Evolutionary conservation across 1,140 invertebrate genomes (phyloP), one percentile per base, ranked within the genome.

Genomic region (Leptinotarsa texana): DNA sequence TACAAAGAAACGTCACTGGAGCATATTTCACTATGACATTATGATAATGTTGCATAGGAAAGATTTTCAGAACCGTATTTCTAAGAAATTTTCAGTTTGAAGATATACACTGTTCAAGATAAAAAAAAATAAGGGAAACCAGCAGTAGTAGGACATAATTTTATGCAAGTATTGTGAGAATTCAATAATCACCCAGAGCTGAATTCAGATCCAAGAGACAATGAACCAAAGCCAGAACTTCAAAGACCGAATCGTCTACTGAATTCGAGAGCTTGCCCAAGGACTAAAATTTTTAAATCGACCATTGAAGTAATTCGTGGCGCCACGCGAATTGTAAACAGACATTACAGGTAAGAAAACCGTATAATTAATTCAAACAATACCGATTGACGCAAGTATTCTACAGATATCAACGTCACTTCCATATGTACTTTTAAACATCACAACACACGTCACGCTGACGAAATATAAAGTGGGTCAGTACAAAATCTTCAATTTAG

Each of bases 371-470:
- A 57, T 57, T 57, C n/a, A 57, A 57, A 57, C 51, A 57, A 57
- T 57, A 57, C 51, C 51, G 51, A 57, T 57, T 57, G 51, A 57
- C 51, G 51, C 51, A 57, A 57, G 51, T 57, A 57, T 57, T 57
- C n/a, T 18, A 57, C 51, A 57, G n/a, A 57, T 57, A 57, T 57
- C 51, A 57, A 57, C 51, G 51, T 57, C 51, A 57, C 51, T 15
- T 57, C 51, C 51, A 57, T 57, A 57, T n/a, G 51, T 57, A 18
- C 33, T 42, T 42, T 42, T 11, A 42, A 42, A 42, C 33, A 42
- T 42, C 33, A 11, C 8, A 42, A 42, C 0, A 42, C 33, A n/a
- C 51, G 51, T 57, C 51, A 57, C 51, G 51, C 51, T 57, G 51
- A 42, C 33, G 33, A 42, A 42, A 42, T 57, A 57, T 18, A 57